phyloP scores from a whole-genome alignment of 92 coral and sea anemone species.

The Nematostella vectensis region DNA sequence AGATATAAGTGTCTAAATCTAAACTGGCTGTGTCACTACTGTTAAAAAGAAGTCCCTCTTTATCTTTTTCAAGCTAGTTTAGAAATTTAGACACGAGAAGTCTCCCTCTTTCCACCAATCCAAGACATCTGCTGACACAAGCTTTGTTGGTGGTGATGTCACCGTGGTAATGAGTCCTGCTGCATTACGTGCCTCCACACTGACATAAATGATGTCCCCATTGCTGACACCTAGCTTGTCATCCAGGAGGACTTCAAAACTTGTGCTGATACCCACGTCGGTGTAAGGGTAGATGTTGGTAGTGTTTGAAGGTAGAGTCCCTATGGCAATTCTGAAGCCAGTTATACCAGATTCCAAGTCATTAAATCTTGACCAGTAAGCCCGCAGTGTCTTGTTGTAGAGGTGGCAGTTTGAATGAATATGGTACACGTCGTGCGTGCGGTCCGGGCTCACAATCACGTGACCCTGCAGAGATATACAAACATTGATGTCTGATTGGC shows the following conservation, averaged over 20 bases:
- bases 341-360: constrained; percentile 68
- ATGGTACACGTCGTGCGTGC: constrained; percentile 69
- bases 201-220: constrained; percentile 62
- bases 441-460: constrained; percentile 70
- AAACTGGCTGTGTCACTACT: too few relatives aligned
- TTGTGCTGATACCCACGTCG: constrained; percentile 45
- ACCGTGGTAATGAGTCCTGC: constrained; percentile 59
- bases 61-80: too few relatives aligned
- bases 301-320: constrained; percentile 28
- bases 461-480: constrained; percentile 41
- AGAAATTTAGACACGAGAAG: constrained; percentile 59
- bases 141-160: constrained; percentile 65
- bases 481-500: too few relatives aligned
- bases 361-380: constrained; percentile 65
- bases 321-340: constrained; percentile 59
- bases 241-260: constrained; percentile 26
- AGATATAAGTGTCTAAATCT: too few relatives aligned
- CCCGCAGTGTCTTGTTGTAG: constrained; percentile 63
- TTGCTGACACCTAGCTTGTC: constrained; percentile 29
- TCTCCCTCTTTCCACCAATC: constrained; percentile 47
- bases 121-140: constrained; percentile 48
- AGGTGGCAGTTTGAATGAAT: constrained; percentile 77
- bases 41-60: too few relatives aligned
- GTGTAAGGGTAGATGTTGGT: constrained; percentile 33
- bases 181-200: constrained; percentile 61